Evolutionary conservation across 2,888 invertebrate genomes (phyloP).

Genomic region (Watsonalla cultraria): DNA sequence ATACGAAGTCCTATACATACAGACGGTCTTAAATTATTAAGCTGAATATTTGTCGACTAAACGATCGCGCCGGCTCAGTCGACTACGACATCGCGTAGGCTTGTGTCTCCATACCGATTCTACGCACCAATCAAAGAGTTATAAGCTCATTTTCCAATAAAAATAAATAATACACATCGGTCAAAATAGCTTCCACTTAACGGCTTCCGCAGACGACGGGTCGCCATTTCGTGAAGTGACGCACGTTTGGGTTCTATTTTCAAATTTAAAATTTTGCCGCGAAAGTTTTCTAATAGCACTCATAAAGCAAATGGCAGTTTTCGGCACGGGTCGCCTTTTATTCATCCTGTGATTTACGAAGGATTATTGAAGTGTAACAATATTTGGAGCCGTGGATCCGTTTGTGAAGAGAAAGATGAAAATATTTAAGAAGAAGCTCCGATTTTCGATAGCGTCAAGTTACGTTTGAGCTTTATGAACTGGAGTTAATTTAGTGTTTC

Average conservation of each 20-base stretch:
- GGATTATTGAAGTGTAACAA: constrained; percentile 15
- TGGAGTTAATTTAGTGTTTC: constrained; percentile 19
- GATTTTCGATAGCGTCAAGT: constrained; percentile 63
- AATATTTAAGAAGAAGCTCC: constrained; percentile 71
- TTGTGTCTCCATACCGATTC: constrained; percentile 40
- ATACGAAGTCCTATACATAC: constrained; percentile 30
- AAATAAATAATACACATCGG: constrained; percentile 65
- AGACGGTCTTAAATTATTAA: constrained; percentile 67
- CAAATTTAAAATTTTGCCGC: constrained; percentile 43
- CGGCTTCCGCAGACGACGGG: constrained; percentile 40
- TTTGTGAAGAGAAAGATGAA: constrained; percentile 72
- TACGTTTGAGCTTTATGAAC: constrained; percentile 29
- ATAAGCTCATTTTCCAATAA: constrained; percentile 72
- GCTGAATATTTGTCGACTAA: constrained; percentile 65
- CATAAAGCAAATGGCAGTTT: constrained; percentile 46
- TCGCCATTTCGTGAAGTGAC: constrained; percentile 47
- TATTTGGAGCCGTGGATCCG: constrained; percentile 47
- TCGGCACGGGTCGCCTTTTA: constrained; percentile 25
- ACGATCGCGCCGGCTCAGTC: constrained; percentile 56
- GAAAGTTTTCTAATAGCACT: constrained; percentile 32
- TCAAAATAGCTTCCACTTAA: constrained; percentile 62
- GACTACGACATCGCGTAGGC: constrained; percentile 64
- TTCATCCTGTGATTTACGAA: constrained; percentile 33
- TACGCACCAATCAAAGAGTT: constrained; percentile 60
- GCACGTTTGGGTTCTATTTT: constrained; percentile 48